Base-by-base conservation (phyloP, 2,797 vertebrate genomes). In the Schizothorax lantsangensis region DNA sequence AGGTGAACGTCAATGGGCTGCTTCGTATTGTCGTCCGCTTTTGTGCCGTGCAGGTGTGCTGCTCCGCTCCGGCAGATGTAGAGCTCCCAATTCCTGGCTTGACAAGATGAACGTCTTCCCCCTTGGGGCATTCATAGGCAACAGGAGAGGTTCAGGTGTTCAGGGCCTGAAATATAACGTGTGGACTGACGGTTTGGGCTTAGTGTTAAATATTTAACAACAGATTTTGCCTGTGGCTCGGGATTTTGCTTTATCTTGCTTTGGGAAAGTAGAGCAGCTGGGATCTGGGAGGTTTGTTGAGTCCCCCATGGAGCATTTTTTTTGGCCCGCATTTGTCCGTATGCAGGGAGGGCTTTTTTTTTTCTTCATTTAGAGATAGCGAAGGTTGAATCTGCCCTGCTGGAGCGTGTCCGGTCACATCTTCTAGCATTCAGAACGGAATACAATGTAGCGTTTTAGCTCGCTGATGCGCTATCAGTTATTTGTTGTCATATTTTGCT, bases 401-500 rank as follows among this genome's bases (percentile, higher is more conserved):
- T 83, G 71, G 89, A 92, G 92, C 94, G 89, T 92, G 95, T 89
- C 92, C 84, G 21, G 36, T 94, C 94, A 75, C 93, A 93, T 95
- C 93, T 91, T 84, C 40, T 88, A 83, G 81, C 68, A 74, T 87
- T 86, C 87, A 91, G 92, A 92, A 92, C 90, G 81, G 88, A 92
- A 91, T 92, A 95, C 94, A 95, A 93, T 95, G 94, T 95, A 92
- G 91, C 94, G 78, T 92, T 94, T 94, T 92, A 89, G 91, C 91
- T 84, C 84, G 64, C 36, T 0, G 14, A 75, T 77, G 79, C 87
- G 89, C 93, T 95, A 95, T 95, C 94, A 0, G 14, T 33, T 49
- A 10, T 90, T 83, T 94, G 92, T 93, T 93, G 91, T 92, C 92
- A 94, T 95, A 91, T 92, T 95, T 90, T 92, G 88, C 89, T 91